These are phyloP conservation scores for Cylloceria caligata DNA, from an alignment of 2,888 invertebrate species.

Conservation along the genomic window DNA sequence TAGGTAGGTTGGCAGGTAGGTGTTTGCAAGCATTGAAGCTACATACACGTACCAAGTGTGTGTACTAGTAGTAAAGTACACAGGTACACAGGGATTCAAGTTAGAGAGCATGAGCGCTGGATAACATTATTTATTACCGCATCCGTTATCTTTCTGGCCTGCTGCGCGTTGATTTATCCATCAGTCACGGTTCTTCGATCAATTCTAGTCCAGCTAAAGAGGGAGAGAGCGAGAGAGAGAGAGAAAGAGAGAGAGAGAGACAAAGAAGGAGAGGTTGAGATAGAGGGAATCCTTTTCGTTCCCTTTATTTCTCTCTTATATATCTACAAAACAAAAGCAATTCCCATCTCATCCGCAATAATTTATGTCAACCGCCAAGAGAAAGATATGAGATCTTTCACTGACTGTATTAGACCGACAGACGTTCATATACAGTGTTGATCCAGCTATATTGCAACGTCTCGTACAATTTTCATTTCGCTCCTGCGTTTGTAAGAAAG, in stretches of 20 bases:
- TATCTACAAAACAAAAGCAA: slow-evolving; percentile 31
- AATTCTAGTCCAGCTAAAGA: slow-evolving; percentile 52
- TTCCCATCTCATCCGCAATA: slow-evolving; percentile 45
- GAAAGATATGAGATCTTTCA: slow-evolving; percentile 38
- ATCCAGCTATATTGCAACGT: slow-evolving; percentile 59
- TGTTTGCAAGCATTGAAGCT: neutral
- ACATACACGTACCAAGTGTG: neutral
- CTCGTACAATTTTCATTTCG: slow-evolving; percentile 63
- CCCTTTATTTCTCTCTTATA: slow-evolving; percentile 5
- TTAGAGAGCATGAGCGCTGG: slow-evolving; percentile 65
- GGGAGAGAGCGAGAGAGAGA: no score
- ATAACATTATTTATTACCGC: slow-evolving; percentile 74
- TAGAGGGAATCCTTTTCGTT: neutral
- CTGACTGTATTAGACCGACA: slow-evolving; percentile 58
- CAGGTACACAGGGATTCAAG: slow-evolving; percentile 62
- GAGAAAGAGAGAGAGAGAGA: no score
- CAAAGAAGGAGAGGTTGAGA: no score
- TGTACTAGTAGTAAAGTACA: slow-evolving; percentile 13
- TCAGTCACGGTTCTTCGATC: slow-evolving; percentile 62
- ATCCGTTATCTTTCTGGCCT: slow-evolving; percentile 72
- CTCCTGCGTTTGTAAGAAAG: slow-evolving; percentile 63
- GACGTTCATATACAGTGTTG: slow-evolving; percentile 39
- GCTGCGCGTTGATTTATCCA: slow-evolving; percentile 70
- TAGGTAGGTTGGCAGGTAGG: neutral
- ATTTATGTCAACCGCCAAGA: slow-evolving; percentile 55